Conservation (phyloP, 2,113 vertebrate species). For the Casuarius casuarius region DNA sequence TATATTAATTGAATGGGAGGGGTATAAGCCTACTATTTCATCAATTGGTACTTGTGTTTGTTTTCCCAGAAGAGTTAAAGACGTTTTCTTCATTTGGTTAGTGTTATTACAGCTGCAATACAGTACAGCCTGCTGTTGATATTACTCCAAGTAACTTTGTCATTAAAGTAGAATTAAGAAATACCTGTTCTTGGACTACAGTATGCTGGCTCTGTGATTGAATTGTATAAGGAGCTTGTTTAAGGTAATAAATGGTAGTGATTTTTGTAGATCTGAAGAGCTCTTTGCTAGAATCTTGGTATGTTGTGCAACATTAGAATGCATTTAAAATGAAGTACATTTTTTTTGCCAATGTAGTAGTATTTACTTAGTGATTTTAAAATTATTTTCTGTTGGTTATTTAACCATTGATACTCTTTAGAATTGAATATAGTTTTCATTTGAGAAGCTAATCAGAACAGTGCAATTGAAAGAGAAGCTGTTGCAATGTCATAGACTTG, state of each 20-base stretch:
- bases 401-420: neutral
- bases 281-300: neutral
- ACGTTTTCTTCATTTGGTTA: neutral
- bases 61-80: neutral
- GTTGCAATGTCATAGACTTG: neutral
- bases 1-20: neutral
- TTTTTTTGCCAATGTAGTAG: neutral
- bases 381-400: neutral
- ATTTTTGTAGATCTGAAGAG: neutral
- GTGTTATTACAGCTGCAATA: neutral
- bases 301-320: neutral
- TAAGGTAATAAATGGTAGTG: neutral
- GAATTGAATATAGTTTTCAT: neutral
- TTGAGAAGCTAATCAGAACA: neutral
- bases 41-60: neutral
- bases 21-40: neutral
- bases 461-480: neutral
- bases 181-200: neutral
- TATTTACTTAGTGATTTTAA: neutral
- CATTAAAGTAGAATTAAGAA: neutral
- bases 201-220: neutral
- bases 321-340: neutral
- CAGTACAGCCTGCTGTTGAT: neutral
- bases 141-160: neutral
- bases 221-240: neutral